phyloP scores from a whole-genome alignment of 2,113 vertebrate genomes.

The Tor tambroides region DNA sequence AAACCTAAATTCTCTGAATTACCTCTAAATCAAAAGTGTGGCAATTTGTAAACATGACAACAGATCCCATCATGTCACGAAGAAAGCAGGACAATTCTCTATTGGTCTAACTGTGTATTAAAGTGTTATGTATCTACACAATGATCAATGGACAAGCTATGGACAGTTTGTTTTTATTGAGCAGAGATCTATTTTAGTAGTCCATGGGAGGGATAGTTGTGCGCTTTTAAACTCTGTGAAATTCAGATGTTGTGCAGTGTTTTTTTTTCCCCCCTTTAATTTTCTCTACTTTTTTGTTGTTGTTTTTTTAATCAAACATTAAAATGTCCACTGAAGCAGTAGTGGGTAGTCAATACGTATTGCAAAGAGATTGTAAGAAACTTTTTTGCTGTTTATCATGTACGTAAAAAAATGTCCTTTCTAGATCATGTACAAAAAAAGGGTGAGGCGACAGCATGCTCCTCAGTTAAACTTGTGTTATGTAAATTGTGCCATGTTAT shows the following conservation, averaged over 20 bases:
- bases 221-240: conserved; percentile 97
- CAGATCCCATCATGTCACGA: conserved; percentile 80
- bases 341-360: conserved; percentile 95
- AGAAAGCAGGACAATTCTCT: conserved; percentile 84
- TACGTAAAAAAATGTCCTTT: conserved; percentile 90
- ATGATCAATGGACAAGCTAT: conserved; percentile 74
- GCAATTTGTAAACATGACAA: conserved; percentile 71
- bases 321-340: conserved; percentile 92
- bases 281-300: conserved; percentile 62
- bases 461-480: conserved; percentile 98
- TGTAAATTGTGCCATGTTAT: conserved; percentile 99
- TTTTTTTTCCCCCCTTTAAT: conserved; percentile 63
- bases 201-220: conserved; percentile 98
- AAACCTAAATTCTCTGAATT: conserved; percentile 29
- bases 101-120: conserved; percentile 94
- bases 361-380: conserved; percentile 95
- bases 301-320: conserved; percentile 76
- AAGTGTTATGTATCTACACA: conserved; percentile 88
- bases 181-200: conserved; percentile 99
- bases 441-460: conserved; percentile 95
- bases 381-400: conserved; percentile 96
- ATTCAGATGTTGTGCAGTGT: conserved; percentile 94
- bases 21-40: background rate
- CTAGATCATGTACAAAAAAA: conserved; percentile 93
- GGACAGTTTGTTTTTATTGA: conserved; percentile 92